A percentile compares a stretch with the other conserved stretches of the same genome.
Evolutionary conservation across 2,797 vertebrate genomes (phyloP).

Genomic region (Acomys russatus): DNA sequence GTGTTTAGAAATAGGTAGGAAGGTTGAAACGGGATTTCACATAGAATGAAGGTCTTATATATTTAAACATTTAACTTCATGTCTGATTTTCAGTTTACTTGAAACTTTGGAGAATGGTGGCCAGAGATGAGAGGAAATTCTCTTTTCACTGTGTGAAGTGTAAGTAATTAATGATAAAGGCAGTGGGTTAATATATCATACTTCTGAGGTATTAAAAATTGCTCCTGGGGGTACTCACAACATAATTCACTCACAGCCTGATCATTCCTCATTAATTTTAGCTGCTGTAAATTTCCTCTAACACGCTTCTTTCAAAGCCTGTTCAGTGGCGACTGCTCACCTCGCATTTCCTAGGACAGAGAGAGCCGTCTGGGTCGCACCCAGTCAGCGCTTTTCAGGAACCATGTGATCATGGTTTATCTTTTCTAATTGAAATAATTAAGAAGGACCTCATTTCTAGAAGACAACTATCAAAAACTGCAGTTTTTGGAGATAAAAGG

Average conservation of each 20-base stretch:
- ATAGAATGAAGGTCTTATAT: background rate
- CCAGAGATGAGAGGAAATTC: background rate
- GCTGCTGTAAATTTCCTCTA: background rate
- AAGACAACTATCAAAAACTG: background rate
- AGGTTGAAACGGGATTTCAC: background rate
- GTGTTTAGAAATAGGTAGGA: background rate
- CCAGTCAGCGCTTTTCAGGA: background rate
- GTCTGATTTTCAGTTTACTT: slow-evolving; percentile 22
- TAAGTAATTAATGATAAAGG: background rate
- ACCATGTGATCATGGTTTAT: background rate
- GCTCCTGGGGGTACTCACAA: background rate
- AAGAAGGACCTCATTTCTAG: background rate
- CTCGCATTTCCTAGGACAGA: background rate
- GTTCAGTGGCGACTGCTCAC: background rate
- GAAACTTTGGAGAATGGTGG: background rate
- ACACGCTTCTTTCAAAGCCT: background rate
- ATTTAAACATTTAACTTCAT: background rate
- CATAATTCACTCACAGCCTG: background rate
- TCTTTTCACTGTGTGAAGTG: background rate
- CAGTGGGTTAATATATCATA: slow-evolving; percentile 9
- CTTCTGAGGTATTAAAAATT: background rate
- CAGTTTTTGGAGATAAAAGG: background rate
- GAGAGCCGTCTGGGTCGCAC: background rate
- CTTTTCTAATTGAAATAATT: background rate
- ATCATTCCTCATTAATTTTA: background rate